These are phyloP conservation scores for Hirtodrosophila duncani DNA, from an alignment of 2,888 invertebrate species.

Conservation along the genomic window DNA sequence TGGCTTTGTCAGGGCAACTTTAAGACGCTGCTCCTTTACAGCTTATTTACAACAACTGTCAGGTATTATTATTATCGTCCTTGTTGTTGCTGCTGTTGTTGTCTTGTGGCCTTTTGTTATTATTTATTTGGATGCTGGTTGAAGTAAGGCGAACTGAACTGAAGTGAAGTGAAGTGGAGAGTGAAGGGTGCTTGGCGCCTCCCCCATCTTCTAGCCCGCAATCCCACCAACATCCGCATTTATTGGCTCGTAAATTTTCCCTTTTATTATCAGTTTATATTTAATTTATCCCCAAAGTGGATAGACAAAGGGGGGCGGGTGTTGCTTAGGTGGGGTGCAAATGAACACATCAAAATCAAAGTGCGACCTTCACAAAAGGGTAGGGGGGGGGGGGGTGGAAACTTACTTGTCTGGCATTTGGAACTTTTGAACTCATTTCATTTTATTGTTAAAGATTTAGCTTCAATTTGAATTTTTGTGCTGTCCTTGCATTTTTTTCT, in stretches of 20 bases:
- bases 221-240: slow-evolving; percentile 46
- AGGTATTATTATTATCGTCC: slow-evolving; percentile 1
- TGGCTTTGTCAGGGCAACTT: slow-evolving; percentile 27
- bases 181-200: too few species aligned
- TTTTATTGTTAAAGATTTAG: slow-evolving; percentile 61
- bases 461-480: slow-evolving; percentile 61
- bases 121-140: slow-evolving; percentile 53
- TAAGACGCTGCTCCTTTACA: slow-evolving; percentile 14
- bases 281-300: slow-evolving; percentile 53
- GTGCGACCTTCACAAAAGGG: slow-evolving; percentile 12
- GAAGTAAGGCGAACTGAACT: too few species aligned
- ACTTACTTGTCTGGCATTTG: slow-evolving; percentile 13
- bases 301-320: background rate
- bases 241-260: slow-evolving; percentile 67
- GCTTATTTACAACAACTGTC: slow-evolving; percentile 28
- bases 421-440: slow-evolving; percentile 46
- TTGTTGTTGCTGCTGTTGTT: slow-evolving; percentile 17
- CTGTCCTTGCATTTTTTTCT: too few species aligned
- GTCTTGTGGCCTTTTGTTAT: slow-evolving; percentile 56
- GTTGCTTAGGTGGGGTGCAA: slow-evolving; percentile 30
- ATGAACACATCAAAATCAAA: slow-evolving; percentile 67
- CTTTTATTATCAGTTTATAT: slow-evolving; percentile 70
- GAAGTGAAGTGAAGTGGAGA: too few species aligned
- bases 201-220: background rate
- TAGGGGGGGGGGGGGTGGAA: background rate